Base-by-base conservation (phyloP, 2,113 vertebrate genomes). In the Ochotona curzoniae region DNA sequence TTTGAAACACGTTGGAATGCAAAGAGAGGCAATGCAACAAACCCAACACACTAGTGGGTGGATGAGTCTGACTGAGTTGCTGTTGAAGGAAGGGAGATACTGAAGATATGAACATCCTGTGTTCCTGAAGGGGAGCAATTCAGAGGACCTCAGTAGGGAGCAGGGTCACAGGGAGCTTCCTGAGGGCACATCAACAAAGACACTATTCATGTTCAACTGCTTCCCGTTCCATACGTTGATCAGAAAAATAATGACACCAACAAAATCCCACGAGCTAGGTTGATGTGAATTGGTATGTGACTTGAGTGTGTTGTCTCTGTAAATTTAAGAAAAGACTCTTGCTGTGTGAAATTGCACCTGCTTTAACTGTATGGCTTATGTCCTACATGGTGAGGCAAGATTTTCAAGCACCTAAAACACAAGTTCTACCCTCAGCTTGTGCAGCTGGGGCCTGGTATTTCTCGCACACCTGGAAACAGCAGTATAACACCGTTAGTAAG, bases 171-270 rank as follows among this genome's bases (percentile, higher is more conserved):
- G 26, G 38, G 74, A 75, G 13, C 74, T 35, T 49, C 8, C 57
- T 23, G 44, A 87, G 28, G 84, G 18, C 4, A 54, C 71, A 47
- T 84, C 44, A 10, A n/a, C 60, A n/a, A 76, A 51, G 9, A 47
- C 28, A 0, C 26, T 30, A 79, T 20, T 60, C 67, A 57, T 64
- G 25, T 30, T 75, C 26, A 78, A 76, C 44, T n/a, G 20, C 28
- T 78, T 7, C 30, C 86, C 25, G 74, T 91, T 93, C 38, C 85
- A 32, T 64, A 76, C 13, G 81, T 44, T 84, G 54, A 12, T 82
- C 57, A 63, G 71, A 90, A 95, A 91, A 91, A 91, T 32, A 88
- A 75, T 14, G 28, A 54, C 38, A 44, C 38, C 38, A 89, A 82
- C 66, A 61, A 44, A 35, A 25, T 54, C 44, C 18, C 38, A 51